A percentile compares a stretch with the other conserved stretches of the same genome.
These are phyloP conservation scores for Fabriciana adippe DNA, from an alignment of 2,888 invertebrate species.

Conservation along the genomic window DNA sequence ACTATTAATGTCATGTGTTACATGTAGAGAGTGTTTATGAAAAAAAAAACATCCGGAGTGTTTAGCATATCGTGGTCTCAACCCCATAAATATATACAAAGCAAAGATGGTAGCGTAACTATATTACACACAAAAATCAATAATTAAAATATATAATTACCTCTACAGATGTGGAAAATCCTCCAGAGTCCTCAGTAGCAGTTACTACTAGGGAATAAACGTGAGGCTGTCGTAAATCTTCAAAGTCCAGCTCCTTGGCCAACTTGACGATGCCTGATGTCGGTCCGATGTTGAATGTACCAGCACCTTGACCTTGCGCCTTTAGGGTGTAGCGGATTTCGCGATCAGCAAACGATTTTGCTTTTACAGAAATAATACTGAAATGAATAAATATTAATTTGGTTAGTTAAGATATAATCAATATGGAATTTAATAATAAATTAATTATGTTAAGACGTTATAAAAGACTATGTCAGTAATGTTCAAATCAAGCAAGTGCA, in stretches of 20 bases:
- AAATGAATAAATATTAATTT: constrained; percentile 41
- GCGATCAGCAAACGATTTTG: constrained; percentile 97
- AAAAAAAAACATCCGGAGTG: too few species aligned
- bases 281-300: constrained; percentile 97
- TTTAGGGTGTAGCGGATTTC: constrained; percentile 97
- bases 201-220: constrained; percentile 96
- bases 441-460: too few species aligned
- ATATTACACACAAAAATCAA: too few species aligned
- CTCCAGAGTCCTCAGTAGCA: constrained; percentile 98
- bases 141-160: constrained; percentile 66
- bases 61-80: too few species aligned
- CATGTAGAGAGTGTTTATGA: too few species aligned
- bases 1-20: too few species aligned
- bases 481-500: too few species aligned
- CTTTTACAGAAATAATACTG: constrained; percentile 98
- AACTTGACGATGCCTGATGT: constrained; percentile 97
- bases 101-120: background rate
- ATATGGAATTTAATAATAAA: too few species aligned
- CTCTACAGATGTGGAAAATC: constrained; percentile 97
- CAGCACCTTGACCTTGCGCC: constrained; percentile 96
- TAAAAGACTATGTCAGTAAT: too few species aligned
- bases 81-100: too few species aligned
- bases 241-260: constrained; percentile 97
- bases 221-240: constrained; percentile 96
- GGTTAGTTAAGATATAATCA: too few species aligned